Base-by-base conservation (phyloP, 1,140 invertebrate species). In the Aporrectodea caliginosa region DNA sequence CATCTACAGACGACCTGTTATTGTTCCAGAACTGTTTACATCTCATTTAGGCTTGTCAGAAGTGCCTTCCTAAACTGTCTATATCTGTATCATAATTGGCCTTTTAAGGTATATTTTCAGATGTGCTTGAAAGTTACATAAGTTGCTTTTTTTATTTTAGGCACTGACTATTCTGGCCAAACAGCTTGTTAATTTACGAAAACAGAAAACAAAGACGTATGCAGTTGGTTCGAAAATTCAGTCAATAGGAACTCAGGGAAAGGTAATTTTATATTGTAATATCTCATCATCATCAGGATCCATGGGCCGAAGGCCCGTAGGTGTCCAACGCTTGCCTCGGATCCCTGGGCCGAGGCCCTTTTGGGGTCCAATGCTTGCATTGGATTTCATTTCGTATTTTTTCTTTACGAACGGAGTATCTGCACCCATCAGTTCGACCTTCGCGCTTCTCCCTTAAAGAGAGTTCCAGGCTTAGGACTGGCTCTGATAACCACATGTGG, bases 121-220 rank as follows among this genome's bases (percentile, higher is more conserved):
- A 73, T 82, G 34, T n/a, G 78, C 68, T 35, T 79, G 35, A 69
- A 73, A 27, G 73, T 79, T 14, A 34, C 78, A 30, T 68, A 2
- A 33, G 73, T 75, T 70, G 16, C 34, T 80, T 35, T 43, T 69
- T 69, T 27, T 12, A 75, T 82, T 83, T 29, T 81, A 89, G 87
- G 85, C 86, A 76, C 93, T 92, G 83, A 91, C 91, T 84, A 90
- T 95, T 79, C 89, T 97, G 79, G 95, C 95, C 6, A 96, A 96
- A 89, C 95, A 97, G 87, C 87, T 98, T 68, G 91, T 97, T 0
- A 92, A 94, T 83, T 84, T 97, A 71, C 90, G 95, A 74, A 95
- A 96, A 88, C 94, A 96, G 84, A 96, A 96, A 86, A 93, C 92
- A 27, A 91, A 94, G 84, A 93, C 92, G 73, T 93, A 92, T 88